Evolutionary conservation across 2,797 vertebrate species (phyloP).

Genomic region (Syngnathus acus): DNA sequence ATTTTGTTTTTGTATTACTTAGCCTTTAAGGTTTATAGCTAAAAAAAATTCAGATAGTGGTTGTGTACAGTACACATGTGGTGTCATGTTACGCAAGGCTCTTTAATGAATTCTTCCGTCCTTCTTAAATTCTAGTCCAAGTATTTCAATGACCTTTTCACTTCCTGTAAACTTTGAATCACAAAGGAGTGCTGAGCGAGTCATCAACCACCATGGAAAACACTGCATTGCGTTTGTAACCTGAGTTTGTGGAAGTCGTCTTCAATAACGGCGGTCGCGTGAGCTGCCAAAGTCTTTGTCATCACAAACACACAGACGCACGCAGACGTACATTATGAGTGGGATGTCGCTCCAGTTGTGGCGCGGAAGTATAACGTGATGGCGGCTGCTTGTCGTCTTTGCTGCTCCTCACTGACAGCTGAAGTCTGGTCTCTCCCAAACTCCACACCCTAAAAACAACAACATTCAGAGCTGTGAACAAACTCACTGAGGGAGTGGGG

Average conservation of each 20-base stretch:
- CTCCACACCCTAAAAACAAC: constrained; percentile 63
- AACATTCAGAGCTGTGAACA: not conserved
- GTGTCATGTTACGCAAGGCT: not conserved
- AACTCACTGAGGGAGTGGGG: too few relatives aligned
- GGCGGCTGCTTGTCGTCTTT: constrained; percentile 40
- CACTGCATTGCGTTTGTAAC: constrained; percentile 1
- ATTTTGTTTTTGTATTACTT: not conserved
- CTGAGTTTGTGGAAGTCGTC: not conserved
- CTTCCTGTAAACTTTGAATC: constrained; percentile 51
- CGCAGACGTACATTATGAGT: not conserved
- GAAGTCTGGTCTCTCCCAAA: constrained; percentile 58
- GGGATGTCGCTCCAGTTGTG: constrained; percentile 42
- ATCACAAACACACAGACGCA: constrained; percentile 7
- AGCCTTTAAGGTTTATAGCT: not conserved
- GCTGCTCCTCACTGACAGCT: constrained; percentile 52
- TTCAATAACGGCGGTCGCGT: not conserved
- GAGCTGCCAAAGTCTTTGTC: not conserved
- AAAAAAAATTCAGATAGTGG: not conserved
- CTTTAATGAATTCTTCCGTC: not conserved
- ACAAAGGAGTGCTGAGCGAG: constrained; percentile 19
- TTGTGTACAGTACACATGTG: not conserved
- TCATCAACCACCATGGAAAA: constrained; percentile 37
- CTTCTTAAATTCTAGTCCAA: constrained; percentile 10
- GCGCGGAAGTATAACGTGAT: constrained; percentile 30
- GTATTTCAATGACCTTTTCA: constrained; percentile 1